These are phyloP conservation scores for Hozukius guyotensis DNA, from an alignment of 2,797 vertebrate genomes.

Conservation along the genomic window DNA sequence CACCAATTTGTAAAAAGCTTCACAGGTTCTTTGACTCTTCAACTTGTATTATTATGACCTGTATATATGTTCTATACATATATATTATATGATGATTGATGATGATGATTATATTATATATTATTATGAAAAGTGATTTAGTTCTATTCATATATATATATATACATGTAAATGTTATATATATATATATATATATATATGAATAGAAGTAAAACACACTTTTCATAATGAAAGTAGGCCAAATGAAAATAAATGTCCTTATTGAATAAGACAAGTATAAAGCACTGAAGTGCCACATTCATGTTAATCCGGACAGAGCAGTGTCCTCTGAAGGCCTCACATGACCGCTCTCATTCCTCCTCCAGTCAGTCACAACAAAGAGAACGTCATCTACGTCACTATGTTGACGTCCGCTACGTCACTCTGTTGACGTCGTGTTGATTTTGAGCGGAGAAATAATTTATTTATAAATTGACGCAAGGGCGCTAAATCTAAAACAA, in stretches of 20 bases:
- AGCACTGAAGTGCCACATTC: too few relatives aligned
- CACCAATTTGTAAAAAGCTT: not conserved
- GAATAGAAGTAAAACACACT: not conserved
- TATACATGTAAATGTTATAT: too few relatives aligned
- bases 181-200: not conserved
- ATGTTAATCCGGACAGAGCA: not conserved
- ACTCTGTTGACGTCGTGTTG: conserved; percentile 72
- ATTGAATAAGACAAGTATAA: too few relatives aligned
- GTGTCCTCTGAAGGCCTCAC: not conserved
- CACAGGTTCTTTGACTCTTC: not conserved
- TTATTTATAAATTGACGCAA: conserved; percentile 83
- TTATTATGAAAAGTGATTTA: too few relatives aligned
- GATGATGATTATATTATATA: too few relatives aligned
- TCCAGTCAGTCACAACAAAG: conserved; percentile 21
- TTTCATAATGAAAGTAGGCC: not conserved
- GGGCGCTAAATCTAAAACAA: conserved; percentile 86
- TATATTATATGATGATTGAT: too few relatives aligned
- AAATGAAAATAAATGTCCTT: not conserved
- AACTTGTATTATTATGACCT: not conserved
- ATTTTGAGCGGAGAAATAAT: conserved; percentile 82
- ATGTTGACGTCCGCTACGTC: conserved; percentile 53
- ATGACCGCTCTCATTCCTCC: not conserved
- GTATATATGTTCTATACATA: too few relatives aligned
- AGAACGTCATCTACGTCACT: conserved; percentile 20
- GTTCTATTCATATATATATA: too few relatives aligned